Evolutionary conservation across 1,140 invertebrate genomes (phyloP).

Genomic region (Lordiphosa collinella): DNA sequence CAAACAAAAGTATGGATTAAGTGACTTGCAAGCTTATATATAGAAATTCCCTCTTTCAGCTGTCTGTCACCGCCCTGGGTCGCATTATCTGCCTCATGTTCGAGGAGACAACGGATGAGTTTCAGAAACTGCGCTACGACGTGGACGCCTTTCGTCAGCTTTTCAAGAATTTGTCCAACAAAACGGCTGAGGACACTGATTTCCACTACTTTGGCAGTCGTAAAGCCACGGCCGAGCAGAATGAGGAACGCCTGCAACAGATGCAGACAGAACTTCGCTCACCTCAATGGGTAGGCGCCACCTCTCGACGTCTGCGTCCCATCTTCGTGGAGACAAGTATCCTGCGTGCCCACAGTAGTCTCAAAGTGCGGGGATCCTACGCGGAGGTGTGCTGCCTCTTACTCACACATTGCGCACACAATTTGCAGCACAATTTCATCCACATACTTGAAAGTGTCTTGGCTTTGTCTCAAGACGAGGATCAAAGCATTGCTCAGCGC

Average conservation of each 20-base stretch:
- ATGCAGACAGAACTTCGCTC: constrained; percentile 49
- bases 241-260: constrained; percentile 55
- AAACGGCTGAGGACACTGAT: constrained; percentile 10
- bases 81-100: constrained; percentile 68
- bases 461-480: constrained; percentile 64
- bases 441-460: constrained; percentile 64
- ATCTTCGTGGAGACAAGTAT: constrained; percentile 53
- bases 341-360: constrained; percentile 45
- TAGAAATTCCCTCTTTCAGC: no score
- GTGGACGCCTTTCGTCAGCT: constrained; percentile 44
- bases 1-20: no score
- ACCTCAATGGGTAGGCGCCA: constrained; percentile 51
- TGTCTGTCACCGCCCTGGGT: constrained; percentile 60
- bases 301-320: constrained; percentile 42
- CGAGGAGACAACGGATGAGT: constrained; percentile 62
- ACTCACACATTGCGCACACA: constrained; percentile 51
- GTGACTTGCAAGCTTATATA: no score
- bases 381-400: constrained; percentile 61
- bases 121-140: constrained; percentile 49
- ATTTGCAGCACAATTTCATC: constrained; percentile 56
- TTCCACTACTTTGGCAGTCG: constrained; percentile 38
- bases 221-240: constrained; percentile 32
- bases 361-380: constrained; percentile 42
- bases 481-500: constrained; percentile 26
- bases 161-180: constrained; percentile 5